These are phyloP conservation scores for Falco naumanni DNA, from an alignment of 2,797 vertebrate genomes.

Conservation along the genomic window DNA sequence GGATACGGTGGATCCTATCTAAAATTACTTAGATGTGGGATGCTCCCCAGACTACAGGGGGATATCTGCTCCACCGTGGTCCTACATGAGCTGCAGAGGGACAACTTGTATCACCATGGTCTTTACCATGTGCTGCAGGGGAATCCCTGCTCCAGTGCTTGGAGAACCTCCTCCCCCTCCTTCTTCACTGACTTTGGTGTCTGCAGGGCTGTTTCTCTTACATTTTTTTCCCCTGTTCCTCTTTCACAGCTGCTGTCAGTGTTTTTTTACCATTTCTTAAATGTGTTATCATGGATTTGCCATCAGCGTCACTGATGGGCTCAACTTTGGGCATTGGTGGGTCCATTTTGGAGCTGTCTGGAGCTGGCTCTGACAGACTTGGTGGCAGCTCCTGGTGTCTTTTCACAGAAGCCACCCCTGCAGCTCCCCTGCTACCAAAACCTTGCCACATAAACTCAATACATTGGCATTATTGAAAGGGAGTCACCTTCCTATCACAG, in stretches of 20 bases:
- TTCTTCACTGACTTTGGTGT: not conserved
- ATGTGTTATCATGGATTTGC: not conserved
- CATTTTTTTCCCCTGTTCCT: not conserved
- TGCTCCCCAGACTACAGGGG: not conserved
- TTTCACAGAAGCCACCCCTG: not conserved
- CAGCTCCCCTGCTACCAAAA: not conserved
- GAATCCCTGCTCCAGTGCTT: not conserved
- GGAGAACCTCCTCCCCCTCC: not conserved
- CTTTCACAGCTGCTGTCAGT: not conserved
- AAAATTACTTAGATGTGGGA: not conserved
- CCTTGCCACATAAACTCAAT: not conserved
- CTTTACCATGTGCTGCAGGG: not conserved
- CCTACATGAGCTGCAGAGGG: not conserved
- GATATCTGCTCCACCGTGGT: not conserved
- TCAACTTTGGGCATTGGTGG: not conserved
- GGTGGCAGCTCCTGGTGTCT: not conserved
- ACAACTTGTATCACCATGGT: not conserved
- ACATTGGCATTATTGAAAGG: not conserved
- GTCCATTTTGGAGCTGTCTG: not conserved
- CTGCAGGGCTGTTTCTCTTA: not conserved
- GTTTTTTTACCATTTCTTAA: not conserved
- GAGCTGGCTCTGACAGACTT: rapidly evolving
- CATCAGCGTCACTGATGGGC: not conserved
- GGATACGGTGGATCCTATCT: not conserved
- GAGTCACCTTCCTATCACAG: not conserved